Base-by-base conservation (phyloP, 2,888 invertebrate species). In the Sericinus montela region DNA sequence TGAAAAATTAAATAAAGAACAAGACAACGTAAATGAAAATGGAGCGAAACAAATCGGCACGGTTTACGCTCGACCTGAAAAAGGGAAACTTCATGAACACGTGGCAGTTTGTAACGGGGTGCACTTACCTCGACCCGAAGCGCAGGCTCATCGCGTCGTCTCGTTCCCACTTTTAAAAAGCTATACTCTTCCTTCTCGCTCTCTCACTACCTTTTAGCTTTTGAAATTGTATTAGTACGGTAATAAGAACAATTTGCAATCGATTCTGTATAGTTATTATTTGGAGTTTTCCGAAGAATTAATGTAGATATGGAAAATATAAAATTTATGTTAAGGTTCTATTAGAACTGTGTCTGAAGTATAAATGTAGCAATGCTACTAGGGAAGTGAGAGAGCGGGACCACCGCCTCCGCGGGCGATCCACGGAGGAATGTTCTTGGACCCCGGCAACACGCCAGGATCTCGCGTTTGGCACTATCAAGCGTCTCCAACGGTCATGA, bases 141-240 rank as follows among this genome's bases (percentile, higher is more conserved):
- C 84, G 77, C 72, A 67, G 80, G 67, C 72, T 70, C 88, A 86
- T 87, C 70, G 60, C 72, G 69, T 62, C 74, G 79, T 82, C 86
- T 86, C 85, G 85, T 86, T 86, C 82, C 85, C 86, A 87, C 88
- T 86, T 86, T 82, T 77, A 61, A 79, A 51, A 54, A 65, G 76
- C 56, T 54, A 53, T 53, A 47, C 46, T 52, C 45, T 60, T 54
- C 75, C 72, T 64, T 76, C 83, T 80, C 85, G 80, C 83, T 86
- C 86, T 84, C 85, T 85, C 86, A 82, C 83, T 66, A 80, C 83
- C 78, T 76, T 64, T 62, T 56, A 41, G 42, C 51, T 41, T 57
- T 56, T 52, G 23, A 48, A 55, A 36, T 46, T 40, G 36, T 42
- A 39, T 51, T 51, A 50, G 51, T 45, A 41, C 25, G 43, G 32